A percentile compares a stretch with the other conserved stretches of the same genome.
Evolutionary conservation across 2,113 vertebrate species (phyloP).

Genomic region (Lanius collurio): DNA sequence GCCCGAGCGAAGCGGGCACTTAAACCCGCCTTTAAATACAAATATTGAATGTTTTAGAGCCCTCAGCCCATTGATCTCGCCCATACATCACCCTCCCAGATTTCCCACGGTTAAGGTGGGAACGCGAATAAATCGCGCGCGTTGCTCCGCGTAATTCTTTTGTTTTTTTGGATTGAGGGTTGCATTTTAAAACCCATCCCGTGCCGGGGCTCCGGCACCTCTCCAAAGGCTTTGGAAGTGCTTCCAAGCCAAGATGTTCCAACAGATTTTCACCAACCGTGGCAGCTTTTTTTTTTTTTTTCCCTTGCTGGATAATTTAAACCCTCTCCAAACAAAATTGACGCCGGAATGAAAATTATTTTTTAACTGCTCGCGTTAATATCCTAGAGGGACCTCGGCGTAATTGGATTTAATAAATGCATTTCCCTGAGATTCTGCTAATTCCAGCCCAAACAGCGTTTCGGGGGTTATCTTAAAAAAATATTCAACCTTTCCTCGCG

Average conservation of each 20-base stretch:
- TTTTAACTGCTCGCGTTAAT: slow-evolving; percentile 38
- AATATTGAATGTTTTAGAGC: not conserved
- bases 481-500: not conserved
- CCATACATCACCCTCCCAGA: not conserved
- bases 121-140: not conserved
- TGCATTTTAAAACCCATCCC: no score
- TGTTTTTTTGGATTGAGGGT: not conserved
- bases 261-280: not conserved
- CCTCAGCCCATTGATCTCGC: not conserved
- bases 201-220: not conserved
- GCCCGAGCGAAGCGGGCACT: not conserved
- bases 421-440: slow-evolving; percentile 27
- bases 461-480: slow-evolving; percentile 53
- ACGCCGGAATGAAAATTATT: slow-evolving; percentile 32
- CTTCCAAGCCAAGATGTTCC: not conserved
- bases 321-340: not conserved
- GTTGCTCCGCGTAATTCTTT: not conserved
- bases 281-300: not conserved
- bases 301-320: not conserved
- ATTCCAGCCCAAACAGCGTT: slow-evolving; percentile 59
- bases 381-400: slow-evolving; percentile 44
- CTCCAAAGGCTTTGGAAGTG: not conserved
- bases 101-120: not conserved
- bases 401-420: slow-evolving; percentile 72
- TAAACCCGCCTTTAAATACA: not conserved